Evolutionary conservation across 1,140 invertebrate species (phyloP).

Genomic region (Orius laevigatus): DNA sequence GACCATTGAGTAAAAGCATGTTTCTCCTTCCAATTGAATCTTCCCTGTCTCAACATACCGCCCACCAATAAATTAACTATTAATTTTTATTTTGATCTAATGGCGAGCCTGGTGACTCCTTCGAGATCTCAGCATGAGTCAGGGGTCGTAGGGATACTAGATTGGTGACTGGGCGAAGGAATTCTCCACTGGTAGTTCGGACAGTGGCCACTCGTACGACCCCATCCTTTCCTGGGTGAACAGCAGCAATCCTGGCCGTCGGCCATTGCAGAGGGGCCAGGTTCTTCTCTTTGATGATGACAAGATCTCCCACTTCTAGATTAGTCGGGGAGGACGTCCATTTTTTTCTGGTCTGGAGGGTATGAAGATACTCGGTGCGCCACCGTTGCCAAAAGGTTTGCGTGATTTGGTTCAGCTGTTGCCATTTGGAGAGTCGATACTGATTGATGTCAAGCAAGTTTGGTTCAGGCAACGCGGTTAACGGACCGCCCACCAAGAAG

Average conservation of each 20-base stretch:
- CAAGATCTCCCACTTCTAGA: slow-evolving; percentile 22
- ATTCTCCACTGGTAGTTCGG: neutral
- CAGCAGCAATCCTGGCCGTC: slow-evolving; percentile 9
- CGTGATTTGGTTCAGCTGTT: slow-evolving; percentile 17
- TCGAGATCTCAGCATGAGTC: too few relatives aligned
- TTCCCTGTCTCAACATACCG: too few relatives aligned
- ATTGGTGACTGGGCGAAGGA: neutral
- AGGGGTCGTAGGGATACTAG: neutral
- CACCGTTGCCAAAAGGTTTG: slow-evolving; percentile 23
- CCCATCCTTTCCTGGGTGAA: slow-evolving; percentile 11
- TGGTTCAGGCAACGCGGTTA: slow-evolving; percentile 14
- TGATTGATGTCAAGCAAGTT: slow-evolving; percentile 8
- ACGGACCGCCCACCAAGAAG: slow-evolving; percentile 22
- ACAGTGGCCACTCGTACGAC: slow-evolving; percentile 6
- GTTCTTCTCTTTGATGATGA: slow-evolving; percentile 26
- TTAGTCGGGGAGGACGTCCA: slow-evolving; percentile 19
- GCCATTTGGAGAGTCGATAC: slow-evolving; percentile 19
- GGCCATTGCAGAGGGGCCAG: slow-evolving; percentile 17
- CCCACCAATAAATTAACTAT: too few relatives aligned
- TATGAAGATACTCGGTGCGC: slow-evolving; percentile 20
- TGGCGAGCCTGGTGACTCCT: too few relatives aligned
- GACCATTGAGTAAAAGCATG: too few relatives aligned
- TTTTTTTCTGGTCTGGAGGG: slow-evolving; percentile 23
- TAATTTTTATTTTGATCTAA: too few relatives aligned
- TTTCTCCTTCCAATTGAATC: too few relatives aligned